These are phyloP conservation scores for Diglossa cyanea DNA, from an alignment of 2,797 vertebrate species.

Conservation along the genomic window DNA sequence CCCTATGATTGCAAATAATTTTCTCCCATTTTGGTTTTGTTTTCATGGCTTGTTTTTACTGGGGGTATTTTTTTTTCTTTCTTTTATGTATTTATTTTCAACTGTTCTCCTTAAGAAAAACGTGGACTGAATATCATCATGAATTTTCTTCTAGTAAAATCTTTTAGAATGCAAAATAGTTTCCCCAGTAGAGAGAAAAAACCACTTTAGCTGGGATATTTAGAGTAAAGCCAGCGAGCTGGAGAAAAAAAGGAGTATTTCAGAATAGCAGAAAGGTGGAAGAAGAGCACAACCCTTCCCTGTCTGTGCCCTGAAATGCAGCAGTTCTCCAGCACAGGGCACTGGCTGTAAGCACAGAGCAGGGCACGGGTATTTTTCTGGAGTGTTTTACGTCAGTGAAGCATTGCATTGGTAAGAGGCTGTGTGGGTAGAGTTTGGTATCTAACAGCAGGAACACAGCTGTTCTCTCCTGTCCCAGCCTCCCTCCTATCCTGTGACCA, in stretches of 20 bases:
- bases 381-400: neutral
- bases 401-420: neutral
- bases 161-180: conserved; percentile 5
- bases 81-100: conserved; percentile 36
- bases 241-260: neutral
- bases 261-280: neutral
- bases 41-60: conserved; percentile 26
- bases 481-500: neutral
- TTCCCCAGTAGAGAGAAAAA: neutral
- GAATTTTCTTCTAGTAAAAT: neutral
- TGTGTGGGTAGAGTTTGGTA: conserved; percentile 47
- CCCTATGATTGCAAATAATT: conserved; percentile 6
- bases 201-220: neutral
- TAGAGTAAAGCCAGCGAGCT: neutral
- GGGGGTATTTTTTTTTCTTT: neutral
- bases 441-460: conserved; percentile 62
- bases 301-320: neutral
- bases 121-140: neutral
- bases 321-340: neutral
- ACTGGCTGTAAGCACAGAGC: neutral
- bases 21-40: conserved; percentile 32
- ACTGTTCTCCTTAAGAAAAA: conserved; percentile 10
- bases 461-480: conserved; percentile 48
- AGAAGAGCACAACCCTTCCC: neutral
- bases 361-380: neutral